These are phyloP conservation scores for Tolmerus cingulatus DNA, from an alignment of 2,888 invertebrate species.

Conservation along the genomic window DNA sequence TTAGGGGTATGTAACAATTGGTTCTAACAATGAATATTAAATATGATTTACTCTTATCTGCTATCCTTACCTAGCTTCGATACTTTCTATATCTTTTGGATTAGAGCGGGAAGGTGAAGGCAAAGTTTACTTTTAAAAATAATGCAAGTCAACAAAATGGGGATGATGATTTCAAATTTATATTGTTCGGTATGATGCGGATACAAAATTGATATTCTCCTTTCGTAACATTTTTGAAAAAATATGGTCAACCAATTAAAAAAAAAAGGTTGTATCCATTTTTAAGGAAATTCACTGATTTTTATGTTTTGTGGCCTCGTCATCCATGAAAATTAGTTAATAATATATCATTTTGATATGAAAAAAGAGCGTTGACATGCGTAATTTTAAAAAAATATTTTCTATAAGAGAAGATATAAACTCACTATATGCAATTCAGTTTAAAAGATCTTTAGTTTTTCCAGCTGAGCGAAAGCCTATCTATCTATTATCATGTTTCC, in stretches of 20 bases:
- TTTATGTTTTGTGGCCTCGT: neutral
- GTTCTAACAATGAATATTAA: neutral
- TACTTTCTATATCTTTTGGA: neutral
- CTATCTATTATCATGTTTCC: neutral
- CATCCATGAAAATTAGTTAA: neutral
- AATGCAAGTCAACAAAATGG: neutral
- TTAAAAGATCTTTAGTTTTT: neutral
- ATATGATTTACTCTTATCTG: neutral
- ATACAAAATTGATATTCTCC: too few relatives aligned
- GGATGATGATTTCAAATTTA: neutral
- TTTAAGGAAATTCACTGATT: too few relatives aligned
- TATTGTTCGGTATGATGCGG: neutral
- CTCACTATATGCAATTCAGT: neutral
- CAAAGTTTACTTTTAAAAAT: neutral
- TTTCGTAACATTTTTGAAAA: too few relatives aligned
- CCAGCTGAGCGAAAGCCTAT: neutral
- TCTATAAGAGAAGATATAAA: neutral
- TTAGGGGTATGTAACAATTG: slow-evolving; percentile 15
- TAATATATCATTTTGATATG: neutral
- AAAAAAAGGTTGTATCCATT: too few relatives aligned
- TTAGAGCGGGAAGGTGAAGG: neutral
- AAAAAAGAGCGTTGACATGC: neutral
- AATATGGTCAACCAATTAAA: too few relatives aligned
- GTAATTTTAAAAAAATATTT: neutral
- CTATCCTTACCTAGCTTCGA: neutral